A percentile compares a stretch with the other conserved stretches of the same genome.
These are phyloP conservation scores for Rotaria socialis DNA, from an alignment of 2,888 invertebrate genomes.

Conservation along the genomic window DNA sequence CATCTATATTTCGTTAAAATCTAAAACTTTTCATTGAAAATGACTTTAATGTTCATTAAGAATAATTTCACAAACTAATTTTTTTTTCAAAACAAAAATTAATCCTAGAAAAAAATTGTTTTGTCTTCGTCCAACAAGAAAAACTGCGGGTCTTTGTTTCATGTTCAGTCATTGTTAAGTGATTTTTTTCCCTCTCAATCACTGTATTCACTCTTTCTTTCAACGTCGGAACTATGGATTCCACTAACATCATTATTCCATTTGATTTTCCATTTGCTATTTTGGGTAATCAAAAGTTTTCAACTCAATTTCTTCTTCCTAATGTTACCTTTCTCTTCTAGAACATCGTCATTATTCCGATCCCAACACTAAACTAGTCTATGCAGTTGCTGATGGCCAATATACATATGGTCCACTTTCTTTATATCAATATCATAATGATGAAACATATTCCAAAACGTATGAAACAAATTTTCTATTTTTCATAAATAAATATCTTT, in stretches of 20 bases:
- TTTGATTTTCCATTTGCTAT: constrained; percentile 35
- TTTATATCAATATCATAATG: constrained; percentile 27
- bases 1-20: background rate
- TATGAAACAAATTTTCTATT: background rate
- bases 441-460: background rate
- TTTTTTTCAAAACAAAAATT: background rate
- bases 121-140: background rate
- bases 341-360: constrained; percentile 1
- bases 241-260: constrained; percentile 2
- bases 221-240: background rate
- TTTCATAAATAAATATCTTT: background rate
- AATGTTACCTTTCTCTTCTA: background rate
- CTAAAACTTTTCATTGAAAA: background rate
- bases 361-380: background rate
- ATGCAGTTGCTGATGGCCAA: constrained; percentile 21
- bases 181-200: background rate
- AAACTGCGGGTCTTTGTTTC: background rate
- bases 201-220: background rate
- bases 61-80: background rate
- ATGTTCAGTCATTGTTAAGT: background rate
- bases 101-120: too few species aligned
- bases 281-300: background rate
- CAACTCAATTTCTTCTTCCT: background rate
- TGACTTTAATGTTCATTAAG: background rate
- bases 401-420: constrained; percentile 24